A percentile compares a stretch with the other conserved stretches of the same genome.
Conservation (phyloP, 2,888 invertebrate genomes). For the Aquatica leii region DNA sequence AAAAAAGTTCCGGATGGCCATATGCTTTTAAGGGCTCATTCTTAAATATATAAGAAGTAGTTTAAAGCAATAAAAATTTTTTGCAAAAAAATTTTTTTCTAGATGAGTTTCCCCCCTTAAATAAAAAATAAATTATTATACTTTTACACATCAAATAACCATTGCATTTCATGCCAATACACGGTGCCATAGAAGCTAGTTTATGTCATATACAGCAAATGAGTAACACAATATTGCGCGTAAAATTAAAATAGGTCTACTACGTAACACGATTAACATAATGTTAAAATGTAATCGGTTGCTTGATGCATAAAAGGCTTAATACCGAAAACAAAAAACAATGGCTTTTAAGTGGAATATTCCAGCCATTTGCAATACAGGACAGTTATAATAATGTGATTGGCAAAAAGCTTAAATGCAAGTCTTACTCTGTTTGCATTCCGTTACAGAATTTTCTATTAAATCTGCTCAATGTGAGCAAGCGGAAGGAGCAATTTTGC, state of each 20-base stretch:
- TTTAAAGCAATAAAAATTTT: no score
- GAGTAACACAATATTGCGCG: constrained; percentile 29
- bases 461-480: constrained; percentile 54
- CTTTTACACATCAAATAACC: constrained; percentile 30
- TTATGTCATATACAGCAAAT: constrained; percentile 22
- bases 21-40: no score
- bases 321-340: constrained; percentile 18
- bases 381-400: constrained; percentile 46
- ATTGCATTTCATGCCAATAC: constrained; percentile 21
- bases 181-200: constrained; percentile 35
- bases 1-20: no score
- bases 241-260: constrained; percentile 25
- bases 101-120: no score
- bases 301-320: constrained; percentile 24
- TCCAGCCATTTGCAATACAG: constrained; percentile 42
- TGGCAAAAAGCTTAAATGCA: constrained; percentile 48
- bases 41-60: no score
- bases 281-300: constrained; percentile 12
- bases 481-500: constrained; percentile 48
- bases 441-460: constrained; percentile 44
- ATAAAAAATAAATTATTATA: constrained; percentile 31
- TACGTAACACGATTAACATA: constrained; percentile 29
- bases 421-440: constrained; percentile 44
- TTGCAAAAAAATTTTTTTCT: no score
- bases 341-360: constrained; percentile 40